A percentile compares a stretch with the other conserved stretches of the same genome.
Conservation (phyloP, 2,888 invertebrate genomes). For the Desoria tigrina region DNA sequence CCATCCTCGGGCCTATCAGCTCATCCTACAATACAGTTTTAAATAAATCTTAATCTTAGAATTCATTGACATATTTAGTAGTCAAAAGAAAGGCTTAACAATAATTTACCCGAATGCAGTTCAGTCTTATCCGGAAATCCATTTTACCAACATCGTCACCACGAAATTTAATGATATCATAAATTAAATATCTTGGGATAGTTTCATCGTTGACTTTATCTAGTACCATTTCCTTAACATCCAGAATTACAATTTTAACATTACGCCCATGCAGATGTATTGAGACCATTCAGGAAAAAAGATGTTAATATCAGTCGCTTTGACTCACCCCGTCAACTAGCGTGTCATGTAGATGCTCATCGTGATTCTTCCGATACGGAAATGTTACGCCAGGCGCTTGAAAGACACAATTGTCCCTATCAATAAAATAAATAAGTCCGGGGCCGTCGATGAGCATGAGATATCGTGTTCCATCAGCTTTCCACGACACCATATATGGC, state of each 20-base stretch:
- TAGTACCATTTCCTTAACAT: slow-evolving; percentile 89
- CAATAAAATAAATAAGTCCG: slow-evolving; percentile 86
- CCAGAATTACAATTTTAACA: slow-evolving; percentile 54
- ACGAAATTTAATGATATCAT: slow-evolving; percentile 87
- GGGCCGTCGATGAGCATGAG: slow-evolving; percentile 75
- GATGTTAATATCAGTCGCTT: too few species aligned
- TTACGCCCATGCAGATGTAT: slow-evolving; percentile 1
- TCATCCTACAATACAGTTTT: slow-evolving; percentile 58
- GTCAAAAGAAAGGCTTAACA: background rate
- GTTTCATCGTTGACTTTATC: slow-evolving; percentile 74
- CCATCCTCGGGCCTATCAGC: slow-evolving; percentile 64
- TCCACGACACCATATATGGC: slow-evolving; percentile 97
- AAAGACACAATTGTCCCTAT: slow-evolving; percentile 91
- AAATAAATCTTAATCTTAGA: too few species aligned
- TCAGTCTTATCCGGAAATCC: slow-evolving; percentile 75
- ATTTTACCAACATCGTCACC: slow-evolving; percentile 73
- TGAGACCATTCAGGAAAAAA: background rate
- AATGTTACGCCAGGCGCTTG: slow-evolving; percentile 79
- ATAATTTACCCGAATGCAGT: slow-evolving; percentile 66
- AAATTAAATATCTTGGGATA: slow-evolving; percentile 87
- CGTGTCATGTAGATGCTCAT: slow-evolving; percentile 74
- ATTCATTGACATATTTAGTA: too few species aligned
- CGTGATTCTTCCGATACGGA: slow-evolving; percentile 71
- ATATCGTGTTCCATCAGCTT: slow-evolving; percentile 94
- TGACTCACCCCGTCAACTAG: slow-evolving; percentile 86